These are phyloP conservation scores for Odontamblyopus rebecca DNA, from an alignment of 2,797 vertebrate genomes.

Conservation along the genomic window DNA sequence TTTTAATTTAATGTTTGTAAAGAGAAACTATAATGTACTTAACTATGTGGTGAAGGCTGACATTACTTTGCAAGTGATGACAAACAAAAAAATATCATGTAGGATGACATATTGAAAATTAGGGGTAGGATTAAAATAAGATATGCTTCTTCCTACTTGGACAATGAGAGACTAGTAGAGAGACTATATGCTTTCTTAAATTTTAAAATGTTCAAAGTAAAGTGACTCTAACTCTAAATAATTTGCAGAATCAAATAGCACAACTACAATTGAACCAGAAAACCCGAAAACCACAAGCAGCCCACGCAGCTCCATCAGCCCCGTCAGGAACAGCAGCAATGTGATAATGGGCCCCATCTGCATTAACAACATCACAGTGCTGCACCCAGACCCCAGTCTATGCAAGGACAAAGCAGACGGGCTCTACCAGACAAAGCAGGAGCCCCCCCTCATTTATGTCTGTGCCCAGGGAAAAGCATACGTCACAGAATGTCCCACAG, in stretches of 20 bases:
- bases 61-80: too few relatives aligned
- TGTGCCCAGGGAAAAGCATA: constrained; percentile 45
- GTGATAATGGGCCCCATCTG: constrained; percentile 11
- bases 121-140: too few relatives aligned
- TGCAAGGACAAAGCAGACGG: constrained; percentile 52
- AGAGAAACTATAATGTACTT: too few relatives aligned
- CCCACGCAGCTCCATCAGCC: constrained; percentile 3
- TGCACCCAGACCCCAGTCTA: constrained; percentile 41
- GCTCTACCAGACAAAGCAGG: constrained; percentile 34
- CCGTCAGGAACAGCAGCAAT: neutral
- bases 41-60: too few relatives aligned
- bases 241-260: constrained; percentile 3
- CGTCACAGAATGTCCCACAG: constrained; percentile 49
- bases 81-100: too few relatives aligned
- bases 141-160: too few relatives aligned
- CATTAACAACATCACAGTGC: constrained; percentile 35
- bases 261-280: neutral
- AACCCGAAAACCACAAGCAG: neutral
- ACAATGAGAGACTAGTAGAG: too few relatives aligned
- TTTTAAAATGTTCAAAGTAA: too few relatives aligned
- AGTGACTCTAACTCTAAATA: neutral
- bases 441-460: constrained; percentile 33
- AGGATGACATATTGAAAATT: too few relatives aligned
- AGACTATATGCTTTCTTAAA: too few relatives aligned
- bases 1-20: too few relatives aligned